Conservation (phyloP, 2,888 invertebrate genomes). For the Chesias legatella region DNA sequence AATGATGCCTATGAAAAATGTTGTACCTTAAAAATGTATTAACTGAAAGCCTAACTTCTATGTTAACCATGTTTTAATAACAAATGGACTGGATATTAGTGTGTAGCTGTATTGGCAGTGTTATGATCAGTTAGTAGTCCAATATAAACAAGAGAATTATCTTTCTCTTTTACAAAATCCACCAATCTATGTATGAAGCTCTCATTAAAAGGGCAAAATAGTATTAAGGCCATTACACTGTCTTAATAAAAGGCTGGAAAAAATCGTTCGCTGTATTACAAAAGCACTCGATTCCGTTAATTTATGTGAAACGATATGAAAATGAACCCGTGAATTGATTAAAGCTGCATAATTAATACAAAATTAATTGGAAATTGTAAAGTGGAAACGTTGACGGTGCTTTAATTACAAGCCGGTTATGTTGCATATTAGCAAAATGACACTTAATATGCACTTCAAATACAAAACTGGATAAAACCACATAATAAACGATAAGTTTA, state of each 20-base stretch:
- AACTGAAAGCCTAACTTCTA: no score
- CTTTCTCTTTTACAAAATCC: no score
- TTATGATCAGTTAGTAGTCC: no score
- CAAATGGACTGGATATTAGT: no score
- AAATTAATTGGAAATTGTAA: slow-evolving; percentile 55
- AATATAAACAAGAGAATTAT: no score
- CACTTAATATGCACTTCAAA: no score
- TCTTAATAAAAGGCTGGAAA: slow-evolving; percentile 34
- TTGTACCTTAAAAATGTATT: no score
- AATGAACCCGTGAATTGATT: slow-evolving; percentile 50
- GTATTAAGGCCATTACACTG: slow-evolving; percentile 18
- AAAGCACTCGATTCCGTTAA: slow-evolving; percentile 43
- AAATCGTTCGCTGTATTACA: slow-evolving; percentile 42
- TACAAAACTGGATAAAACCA: no score
- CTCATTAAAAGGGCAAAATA: slow-evolving; percentile 23
- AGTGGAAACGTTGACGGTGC: slow-evolving; percentile 42
- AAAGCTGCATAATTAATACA: slow-evolving; percentile 33
- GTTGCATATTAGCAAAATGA: neutral
- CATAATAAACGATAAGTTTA: no score
- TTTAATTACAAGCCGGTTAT: slow-evolving; percentile 6
- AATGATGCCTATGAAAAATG: no score
- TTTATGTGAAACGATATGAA: slow-evolving; percentile 45
- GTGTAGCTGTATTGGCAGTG: no score
- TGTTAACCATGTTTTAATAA: no score
- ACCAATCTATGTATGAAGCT: slow-evolving; percentile 11